Evolutionary conservation across 1,140 invertebrate species (phyloP), one percentile per base, ranked within the genome.

Genomic region (Mya arenaria): DNA sequence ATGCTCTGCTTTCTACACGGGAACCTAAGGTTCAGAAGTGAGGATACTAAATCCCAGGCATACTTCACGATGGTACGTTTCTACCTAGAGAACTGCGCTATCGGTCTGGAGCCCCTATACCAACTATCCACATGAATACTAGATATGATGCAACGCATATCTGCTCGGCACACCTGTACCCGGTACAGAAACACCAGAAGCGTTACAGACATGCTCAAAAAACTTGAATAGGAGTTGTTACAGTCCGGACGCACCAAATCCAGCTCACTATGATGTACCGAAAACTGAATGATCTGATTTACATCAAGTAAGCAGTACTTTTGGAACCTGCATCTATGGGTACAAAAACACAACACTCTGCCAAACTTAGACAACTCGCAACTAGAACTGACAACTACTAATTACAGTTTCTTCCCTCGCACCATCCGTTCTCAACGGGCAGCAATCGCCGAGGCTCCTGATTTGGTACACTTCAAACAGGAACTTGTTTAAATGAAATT

Each of bases 41-140:
- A 19, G 4, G 32, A 19, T 19, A 8, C 34, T 17, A 13, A 69
- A 4, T 6, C 25, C 8, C 48, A 39, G 23, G 30, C 19, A 32
- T 44, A 44, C 23, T n/a, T 28, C 37, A 23, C 39, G 17, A 19
- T 44, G 66, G n/a, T 69, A 44, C 66, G 41, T 6, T 34, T 30
- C 25, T 32, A 30, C 44, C 48, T 72, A 17, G 68, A 72, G 28
- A 55, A 52, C 30, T n/a, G n/a, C n/a, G n/a, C n/a, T n/a, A n/a
- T n/a, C 34, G 5, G 34, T 37, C n/a, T 66, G 30, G 63, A 66
- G 4, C 25, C 63, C 63, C 1, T 37, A 66, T 37, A 4, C 4
- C n/a, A 66, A 66, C 5, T 13, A 36, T 37, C 5, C 4, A 37
- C 34, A 37, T 3, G 3, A 4, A 66, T 37, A n/a, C 5, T 66